phyloP scores from a whole-genome alignment of 2,888 invertebrate species.

The Hyposoter dolosus region DNA sequence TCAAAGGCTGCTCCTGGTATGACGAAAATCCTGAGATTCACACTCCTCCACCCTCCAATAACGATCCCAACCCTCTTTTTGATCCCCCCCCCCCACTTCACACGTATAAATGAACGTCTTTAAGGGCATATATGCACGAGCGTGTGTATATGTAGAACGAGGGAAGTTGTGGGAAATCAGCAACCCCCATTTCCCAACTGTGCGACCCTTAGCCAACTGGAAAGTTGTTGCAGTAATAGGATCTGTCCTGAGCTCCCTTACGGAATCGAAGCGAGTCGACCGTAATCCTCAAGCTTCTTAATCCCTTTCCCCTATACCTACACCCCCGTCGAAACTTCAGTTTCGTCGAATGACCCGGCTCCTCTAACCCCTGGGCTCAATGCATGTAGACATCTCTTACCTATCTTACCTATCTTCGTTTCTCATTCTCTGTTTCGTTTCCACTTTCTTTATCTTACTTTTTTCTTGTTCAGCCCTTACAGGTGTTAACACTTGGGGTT shows the following conservation, averaged over 20 bases:
- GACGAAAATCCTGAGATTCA: slow-evolving; percentile 57
- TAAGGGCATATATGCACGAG: neutral
- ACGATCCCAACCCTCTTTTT: slow-evolving; percentile 20
- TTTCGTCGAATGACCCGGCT: slow-evolving; percentile 63
- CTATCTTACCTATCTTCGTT: slow-evolving; percentile 14
- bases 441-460: slow-evolving; percentile 19
- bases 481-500: slow-evolving; percentile 5
- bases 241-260: slow-evolving; percentile 73
- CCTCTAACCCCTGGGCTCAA: neutral
- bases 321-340: slow-evolving; percentile 64
- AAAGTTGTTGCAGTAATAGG: slow-evolving; percentile 76
- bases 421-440: slow-evolving; percentile 9
- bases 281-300: slow-evolving; percentile 74
- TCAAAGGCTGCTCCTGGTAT: slow-evolving; percentile 57
- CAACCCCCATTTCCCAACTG: slow-evolving; percentile 4
- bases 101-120: neutral
- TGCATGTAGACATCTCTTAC: slow-evolving; percentile 13
- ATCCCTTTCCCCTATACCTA: slow-evolving; percentile 66
- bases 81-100: neutral
- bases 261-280: slow-evolving; percentile 72
- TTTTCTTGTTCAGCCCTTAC: slow-evolving; percentile 7
- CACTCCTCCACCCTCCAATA: slow-evolving; percentile 38
- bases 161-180: slow-evolving; percentile 39
- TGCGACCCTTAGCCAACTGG: slow-evolving; percentile 61
- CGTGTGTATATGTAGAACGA: slow-evolving; percentile 13